These are phyloP conservation scores for Thalpophila matura DNA, from an alignment of 2,888 invertebrate genomes.

Conservation along the genomic window DNA sequence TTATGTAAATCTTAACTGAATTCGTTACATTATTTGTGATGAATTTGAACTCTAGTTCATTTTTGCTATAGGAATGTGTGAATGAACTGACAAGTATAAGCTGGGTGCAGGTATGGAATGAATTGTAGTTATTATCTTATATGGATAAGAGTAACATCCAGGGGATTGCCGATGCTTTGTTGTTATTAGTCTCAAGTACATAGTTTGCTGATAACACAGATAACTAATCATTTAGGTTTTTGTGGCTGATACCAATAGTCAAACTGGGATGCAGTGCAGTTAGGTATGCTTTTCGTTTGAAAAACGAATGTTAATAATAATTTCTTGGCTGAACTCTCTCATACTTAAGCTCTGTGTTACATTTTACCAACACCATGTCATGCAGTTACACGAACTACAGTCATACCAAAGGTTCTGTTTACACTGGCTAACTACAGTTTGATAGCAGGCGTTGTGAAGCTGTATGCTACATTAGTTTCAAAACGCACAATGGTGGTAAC, in stretches of 20 bases:
- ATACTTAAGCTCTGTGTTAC: too few species aligned
- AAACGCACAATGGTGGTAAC: slow-evolving; percentile 23
- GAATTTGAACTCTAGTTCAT: too few species aligned
- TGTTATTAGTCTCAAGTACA: not conserved
- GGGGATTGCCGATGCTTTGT: not conserved
- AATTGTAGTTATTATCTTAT: not conserved
- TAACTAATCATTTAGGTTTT: too few species aligned
- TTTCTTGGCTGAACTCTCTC: too few species aligned
- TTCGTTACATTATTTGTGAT: not conserved
- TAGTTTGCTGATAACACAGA: too few species aligned
- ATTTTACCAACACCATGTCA: slow-evolving; percentile 4
- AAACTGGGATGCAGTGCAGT: too few species aligned
- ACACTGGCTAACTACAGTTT: slow-evolving; percentile 21
- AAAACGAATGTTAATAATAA: too few species aligned
- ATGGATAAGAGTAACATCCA: not conserved
- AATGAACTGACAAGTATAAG: not conserved
- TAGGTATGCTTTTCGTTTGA: too few species aligned
- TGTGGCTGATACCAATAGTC: too few species aligned
- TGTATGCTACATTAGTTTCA: slow-evolving; percentile 40
- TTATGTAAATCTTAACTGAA: too few species aligned
- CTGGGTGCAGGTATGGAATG: too few species aligned
- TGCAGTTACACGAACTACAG: slow-evolving; percentile 16
- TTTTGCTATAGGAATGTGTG: too few species aligned
- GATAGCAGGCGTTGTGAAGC: slow-evolving; percentile 12
- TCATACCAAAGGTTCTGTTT: slow-evolving; percentile 9